Evolutionary conservation across 2,797 vertebrate species (phyloP), one percentile per base, ranked within the genome.

Genomic region (Erpetoichthys calabaricus): DNA sequence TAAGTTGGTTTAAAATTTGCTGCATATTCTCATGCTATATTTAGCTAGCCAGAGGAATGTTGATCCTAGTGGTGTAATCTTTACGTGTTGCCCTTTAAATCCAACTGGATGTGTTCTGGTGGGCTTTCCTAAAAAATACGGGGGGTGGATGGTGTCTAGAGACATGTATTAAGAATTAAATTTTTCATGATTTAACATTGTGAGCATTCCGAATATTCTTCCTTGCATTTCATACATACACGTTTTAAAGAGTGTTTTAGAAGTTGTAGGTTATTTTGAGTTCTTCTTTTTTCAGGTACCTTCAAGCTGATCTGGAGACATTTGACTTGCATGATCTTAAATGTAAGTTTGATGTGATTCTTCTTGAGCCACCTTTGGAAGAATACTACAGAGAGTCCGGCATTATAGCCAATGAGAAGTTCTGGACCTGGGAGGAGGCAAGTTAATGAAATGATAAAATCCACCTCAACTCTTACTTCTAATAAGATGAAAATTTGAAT

Each of bases 341-440:
- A 64, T 90, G 90, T 65, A 91, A 96, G 72, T 99, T 98, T 68
- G 95, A 99, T 65, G 95, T 97, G 57, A 97, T 99, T 65, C 86
- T 99, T 44, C 80, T 99, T 57, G 95, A 98, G 64, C 93, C 95
- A 9, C 94, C 94, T 0, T 63, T 98, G 56, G 95, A 98, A 67
- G 95, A 98, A 57, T 98, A 98, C 69, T 98, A 97, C 75, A 80
- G 95, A 65, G 95, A 98, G 74, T 96, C 94, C 0, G 95, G 95
- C 64, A 95, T 96, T 64, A 91, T 91, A 56, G 91, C 93, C 64
- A 92, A 89, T 42, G 92, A 98, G 43, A 95, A 94, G 50, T 95
- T 93, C 76, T 98, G 94, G 95, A 96, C 81, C 4, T 98, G 95
- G 95, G 94, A 98, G 64, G 92, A 98, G 57, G 95, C 92, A 76